These are phyloP conservation scores for Benitochromis conjunctus DNA, from an alignment of 2,113 vertebrate species.

Conservation along the genomic window DNA sequence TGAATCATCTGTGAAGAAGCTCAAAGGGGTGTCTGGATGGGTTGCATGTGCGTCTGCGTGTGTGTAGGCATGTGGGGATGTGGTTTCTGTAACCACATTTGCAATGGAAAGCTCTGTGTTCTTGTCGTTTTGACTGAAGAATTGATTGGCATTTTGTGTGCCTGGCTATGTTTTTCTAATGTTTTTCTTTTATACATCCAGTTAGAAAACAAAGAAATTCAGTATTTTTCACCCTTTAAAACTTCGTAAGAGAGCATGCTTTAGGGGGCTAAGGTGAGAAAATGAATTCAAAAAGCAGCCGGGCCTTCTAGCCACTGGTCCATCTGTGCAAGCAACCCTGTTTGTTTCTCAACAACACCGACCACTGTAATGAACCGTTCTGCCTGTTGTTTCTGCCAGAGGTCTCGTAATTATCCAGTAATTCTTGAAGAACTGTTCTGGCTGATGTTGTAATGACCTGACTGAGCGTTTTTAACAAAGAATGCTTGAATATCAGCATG, in stretches of 20 bases:
- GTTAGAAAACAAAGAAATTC: not conserved
- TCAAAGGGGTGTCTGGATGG: constrained; percentile 17
- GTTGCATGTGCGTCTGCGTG: not conserved
- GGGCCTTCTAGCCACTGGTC: not conserved
- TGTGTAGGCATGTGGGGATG: not conserved
- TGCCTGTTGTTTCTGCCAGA: not conserved
- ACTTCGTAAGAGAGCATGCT: not conserved
- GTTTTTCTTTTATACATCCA: not conserved
- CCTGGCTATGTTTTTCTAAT: not conserved
- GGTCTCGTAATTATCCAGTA: constrained; percentile 15
- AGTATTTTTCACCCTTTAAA: not conserved
- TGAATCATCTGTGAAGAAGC: constrained; percentile 26
- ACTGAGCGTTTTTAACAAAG: constrained; percentile 4
- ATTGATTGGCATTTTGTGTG: not conserved
- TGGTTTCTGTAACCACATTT: not conserved
- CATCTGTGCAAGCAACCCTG: not conserved
- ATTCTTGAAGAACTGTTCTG: not conserved
- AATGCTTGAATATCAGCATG: not conserved
- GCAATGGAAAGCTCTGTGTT: not conserved
- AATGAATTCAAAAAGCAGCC: not conserved
- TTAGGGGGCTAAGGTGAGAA: not conserved
- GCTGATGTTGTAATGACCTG: constrained; percentile 1
- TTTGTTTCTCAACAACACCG: constrained; percentile 8
- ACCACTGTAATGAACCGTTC: not conserved
- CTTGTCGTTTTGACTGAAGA: not conserved